phyloP scores from a whole-genome alignment of 2,113 vertebrate genomes.

The Salvelinus alpinus region DNA sequence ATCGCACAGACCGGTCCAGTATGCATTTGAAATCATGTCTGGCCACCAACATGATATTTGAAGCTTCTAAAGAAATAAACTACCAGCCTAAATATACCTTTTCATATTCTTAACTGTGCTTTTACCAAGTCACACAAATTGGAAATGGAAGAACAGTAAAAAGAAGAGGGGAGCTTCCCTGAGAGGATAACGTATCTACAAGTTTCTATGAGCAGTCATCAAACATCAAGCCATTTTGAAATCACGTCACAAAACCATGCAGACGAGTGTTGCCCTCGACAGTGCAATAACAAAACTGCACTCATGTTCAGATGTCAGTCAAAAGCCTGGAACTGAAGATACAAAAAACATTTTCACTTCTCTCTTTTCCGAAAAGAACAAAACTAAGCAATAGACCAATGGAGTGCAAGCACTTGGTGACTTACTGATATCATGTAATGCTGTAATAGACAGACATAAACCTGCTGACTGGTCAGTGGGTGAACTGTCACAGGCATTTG shows the following conservation, averaged over 20 bases:
- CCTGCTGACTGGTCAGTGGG: slow-evolving; percentile 1
- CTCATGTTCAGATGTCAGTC: neutral
- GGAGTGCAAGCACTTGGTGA: neutral
- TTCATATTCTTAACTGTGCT: slow-evolving; percentile 23
- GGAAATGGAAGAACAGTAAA: slow-evolving; percentile 25
- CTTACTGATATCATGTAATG: slow-evolving; percentile 8
- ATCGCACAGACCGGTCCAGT: no score
- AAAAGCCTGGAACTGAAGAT: slow-evolving; percentile 6
- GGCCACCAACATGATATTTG: slow-evolving; percentile 2
- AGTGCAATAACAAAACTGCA: neutral
- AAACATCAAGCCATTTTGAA: slow-evolving; percentile 18
- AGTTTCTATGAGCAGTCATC: slow-evolving; percentile 1
- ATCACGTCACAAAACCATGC: slow-evolving; percentile 5
- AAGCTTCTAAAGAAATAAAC: neutral
- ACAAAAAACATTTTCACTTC: neutral
- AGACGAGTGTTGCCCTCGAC: neutral
- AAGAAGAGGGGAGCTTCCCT: slow-evolving; percentile 48
- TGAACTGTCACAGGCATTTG: slow-evolving; percentile 13
- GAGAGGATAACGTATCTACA: slow-evolving; percentile 44
- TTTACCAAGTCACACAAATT: slow-evolving; percentile 19
- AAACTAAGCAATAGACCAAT: neutral
- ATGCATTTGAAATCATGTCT: neutral
- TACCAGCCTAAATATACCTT: neutral
- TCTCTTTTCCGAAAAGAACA: neutral
- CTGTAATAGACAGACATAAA: neutral